Conservation (phyloP, 2,888 invertebrate species). For the Tiliacea citrago region DNA sequence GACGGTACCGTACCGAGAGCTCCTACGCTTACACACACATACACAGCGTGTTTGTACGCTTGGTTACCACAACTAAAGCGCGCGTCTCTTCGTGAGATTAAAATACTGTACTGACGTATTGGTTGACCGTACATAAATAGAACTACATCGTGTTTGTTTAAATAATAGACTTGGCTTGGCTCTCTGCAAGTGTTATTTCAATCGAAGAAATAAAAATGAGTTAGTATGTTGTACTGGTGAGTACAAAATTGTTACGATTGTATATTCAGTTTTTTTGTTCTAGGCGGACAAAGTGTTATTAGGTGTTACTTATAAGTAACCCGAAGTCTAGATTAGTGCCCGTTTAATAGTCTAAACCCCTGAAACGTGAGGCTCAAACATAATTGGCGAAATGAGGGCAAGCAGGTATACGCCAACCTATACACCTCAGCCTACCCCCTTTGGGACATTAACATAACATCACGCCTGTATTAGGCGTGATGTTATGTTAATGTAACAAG, state of each 20-base stretch:
- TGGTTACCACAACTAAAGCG: too few species aligned
- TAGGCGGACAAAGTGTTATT: background rate
- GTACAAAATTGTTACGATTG: conserved; percentile 11
- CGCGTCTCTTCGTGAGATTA: too few species aligned
- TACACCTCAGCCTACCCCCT: background rate
- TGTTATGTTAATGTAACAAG: background rate
- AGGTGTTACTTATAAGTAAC: too few species aligned
- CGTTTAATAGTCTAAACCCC: background rate
- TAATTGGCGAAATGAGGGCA: background rate
- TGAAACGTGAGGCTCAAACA: too few species aligned
- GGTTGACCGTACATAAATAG: conserved; percentile 4
- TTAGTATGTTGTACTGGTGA: conserved; percentile 16
- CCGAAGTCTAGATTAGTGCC: background rate
- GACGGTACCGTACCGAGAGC: too few species aligned
- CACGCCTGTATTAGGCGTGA: too few species aligned
- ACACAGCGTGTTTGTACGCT: too few species aligned
- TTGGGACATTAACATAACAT: too few species aligned
- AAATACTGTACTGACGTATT: background rate
- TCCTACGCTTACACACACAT: too few species aligned
- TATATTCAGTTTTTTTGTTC: background rate
- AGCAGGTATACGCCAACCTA: background rate
- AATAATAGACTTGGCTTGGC: conserved; percentile 37
- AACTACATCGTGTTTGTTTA: conserved; percentile 38
- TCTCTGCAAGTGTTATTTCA: conserved; percentile 36
- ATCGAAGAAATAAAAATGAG: conserved; percentile 38